Percentiles rank a stretch among this genome's conserved stretches.
phyloP scores from a whole-genome alignment of 2,888 invertebrate genomes.

The Lithosia quadra region DNA sequence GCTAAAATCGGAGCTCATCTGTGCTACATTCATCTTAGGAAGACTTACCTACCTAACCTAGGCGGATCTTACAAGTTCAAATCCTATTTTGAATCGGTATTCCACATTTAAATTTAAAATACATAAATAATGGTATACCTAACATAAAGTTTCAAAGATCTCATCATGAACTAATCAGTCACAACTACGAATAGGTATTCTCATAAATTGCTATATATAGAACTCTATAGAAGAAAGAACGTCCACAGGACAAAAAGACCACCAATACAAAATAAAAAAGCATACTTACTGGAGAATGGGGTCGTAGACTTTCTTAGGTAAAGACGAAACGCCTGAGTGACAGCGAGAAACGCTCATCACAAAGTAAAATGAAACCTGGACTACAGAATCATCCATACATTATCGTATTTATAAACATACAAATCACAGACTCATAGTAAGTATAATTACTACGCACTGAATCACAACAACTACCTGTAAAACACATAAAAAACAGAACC shows the following conservation, averaged over 20 bases:
- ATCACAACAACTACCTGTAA: background rate
- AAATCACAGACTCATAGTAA: background rate
- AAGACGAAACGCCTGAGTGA: background rate
- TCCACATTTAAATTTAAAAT: no score
- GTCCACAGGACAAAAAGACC: background rate
- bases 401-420: background rate
- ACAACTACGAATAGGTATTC: no score
- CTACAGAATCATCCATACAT: background rate
- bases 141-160: no score
- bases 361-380: background rate
- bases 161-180: no score
- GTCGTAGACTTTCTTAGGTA: background rate
- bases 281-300: no score
- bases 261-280: no score
- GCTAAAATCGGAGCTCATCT: background rate
- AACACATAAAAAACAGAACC: background rate
- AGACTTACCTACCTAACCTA: background rate
- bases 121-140: no score
- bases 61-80: no score
- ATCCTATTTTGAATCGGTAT: no score
- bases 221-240: background rate
- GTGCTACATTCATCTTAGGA: background rate
- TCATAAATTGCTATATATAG: background rate
- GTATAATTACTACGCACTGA: no score
- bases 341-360: background rate